These are phyloP conservation scores for Takifugu rubripes DNA, from an alignment of 2,797 vertebrate species.

Conservation along the genomic window DNA sequence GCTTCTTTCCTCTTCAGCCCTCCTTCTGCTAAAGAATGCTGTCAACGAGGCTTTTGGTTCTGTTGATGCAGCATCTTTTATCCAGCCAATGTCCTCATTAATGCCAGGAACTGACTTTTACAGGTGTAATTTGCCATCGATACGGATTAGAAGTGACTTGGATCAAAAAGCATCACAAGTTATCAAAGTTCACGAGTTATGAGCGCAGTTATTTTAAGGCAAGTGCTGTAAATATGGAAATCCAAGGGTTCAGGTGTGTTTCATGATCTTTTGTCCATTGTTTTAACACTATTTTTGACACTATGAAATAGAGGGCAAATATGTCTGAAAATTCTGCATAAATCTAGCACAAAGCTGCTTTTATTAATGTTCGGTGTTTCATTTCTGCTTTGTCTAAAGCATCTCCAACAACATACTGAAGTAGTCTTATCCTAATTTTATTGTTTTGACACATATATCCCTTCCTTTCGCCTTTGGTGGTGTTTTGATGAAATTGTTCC, in stretches of 20 bases:
- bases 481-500: slow-evolving; percentile 35
- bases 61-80: slow-evolving; percentile 33
- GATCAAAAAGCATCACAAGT: slow-evolving; percentile 1
- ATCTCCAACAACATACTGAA: slow-evolving; percentile 4
- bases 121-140: slow-evolving; percentile 6
- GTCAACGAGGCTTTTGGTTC: slow-evolving; percentile 36
- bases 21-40: slow-evolving; percentile 20
- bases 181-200: background rate
- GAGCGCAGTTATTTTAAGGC: too few relatives aligned
- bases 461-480: slow-evolving; percentile 5
- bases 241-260: too few relatives aligned
- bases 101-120: slow-evolving; percentile 3
- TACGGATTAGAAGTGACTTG: slow-evolving; percentile 1
- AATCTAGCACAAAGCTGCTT: too few relatives aligned
- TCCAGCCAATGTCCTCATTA: slow-evolving; percentile 15
- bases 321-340: too few relatives aligned
- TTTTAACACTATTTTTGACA: too few relatives aligned
- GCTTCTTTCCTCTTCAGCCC: background rate
- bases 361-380: too few relatives aligned
- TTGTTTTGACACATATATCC: slow-evolving; percentile 17
- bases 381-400: background rate
- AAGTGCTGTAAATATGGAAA: too few relatives aligned
- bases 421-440: slow-evolving; percentile 19
- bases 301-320: too few relatives aligned
- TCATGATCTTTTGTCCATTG: too few relatives aligned